phyloP scores from a whole-genome alignment of 2,888 invertebrate species.

The Pilophorus perplexus region DNA sequence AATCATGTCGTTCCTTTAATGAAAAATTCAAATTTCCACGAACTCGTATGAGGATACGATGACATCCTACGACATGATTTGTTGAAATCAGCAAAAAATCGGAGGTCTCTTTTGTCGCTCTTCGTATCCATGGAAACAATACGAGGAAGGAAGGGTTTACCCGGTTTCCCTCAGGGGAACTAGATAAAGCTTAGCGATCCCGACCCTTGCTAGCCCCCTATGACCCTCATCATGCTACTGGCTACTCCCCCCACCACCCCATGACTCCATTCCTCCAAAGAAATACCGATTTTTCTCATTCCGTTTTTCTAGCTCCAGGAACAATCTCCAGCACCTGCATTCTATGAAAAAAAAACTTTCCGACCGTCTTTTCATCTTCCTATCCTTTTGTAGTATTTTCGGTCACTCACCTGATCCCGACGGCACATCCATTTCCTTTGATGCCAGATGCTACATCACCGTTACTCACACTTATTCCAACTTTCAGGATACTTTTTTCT shows the following conservation, averaged over 20 bases:
- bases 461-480: too few species aligned
- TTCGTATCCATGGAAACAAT: slow-evolving; percentile 1
- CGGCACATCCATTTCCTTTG: too few species aligned
- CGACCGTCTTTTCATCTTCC: not conserved
- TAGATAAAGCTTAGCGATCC: slow-evolving; percentile 12
- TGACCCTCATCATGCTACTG: not conserved
- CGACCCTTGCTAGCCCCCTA: not conserved
- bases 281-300: not conserved
- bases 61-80: too few species aligned
- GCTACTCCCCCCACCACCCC: not conserved
- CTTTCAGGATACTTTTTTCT: too few species aligned
- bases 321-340: slow-evolving; percentile 3
- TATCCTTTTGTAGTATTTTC: not conserved
- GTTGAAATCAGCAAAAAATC: too few species aligned
- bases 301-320: not conserved
- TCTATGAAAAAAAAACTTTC: not conserved
- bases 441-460: too few species aligned
- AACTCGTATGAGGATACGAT: too few species aligned
- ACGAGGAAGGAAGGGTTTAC: slow-evolving; percentile 5
- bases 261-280: not conserved
- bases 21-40: too few species aligned
- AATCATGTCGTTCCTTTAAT: too few species aligned
- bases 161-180: slow-evolving; percentile 13
- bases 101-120: too few species aligned
- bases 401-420: slow-evolving; percentile 1